Conservation (phyloP, 2,888 invertebrate species). For the Polyploca ridens region DNA sequence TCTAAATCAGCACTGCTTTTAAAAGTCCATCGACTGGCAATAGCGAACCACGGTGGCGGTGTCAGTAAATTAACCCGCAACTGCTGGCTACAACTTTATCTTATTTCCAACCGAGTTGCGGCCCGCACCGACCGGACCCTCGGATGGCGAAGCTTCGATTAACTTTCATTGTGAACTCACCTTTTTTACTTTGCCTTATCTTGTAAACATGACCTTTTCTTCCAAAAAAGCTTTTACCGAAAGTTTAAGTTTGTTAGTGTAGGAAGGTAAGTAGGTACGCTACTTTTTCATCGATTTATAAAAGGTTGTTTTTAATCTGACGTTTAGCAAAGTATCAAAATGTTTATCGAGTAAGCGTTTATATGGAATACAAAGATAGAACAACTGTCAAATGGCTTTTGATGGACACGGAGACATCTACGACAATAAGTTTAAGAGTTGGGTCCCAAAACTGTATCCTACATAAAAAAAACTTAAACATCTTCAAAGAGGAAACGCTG, state of each 20-base stretch:
- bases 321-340: neutral
- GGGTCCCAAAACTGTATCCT: no score
- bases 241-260: constrained; percentile 9
- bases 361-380: neutral
- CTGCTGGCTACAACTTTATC: constrained; percentile 59
- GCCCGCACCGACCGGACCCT: constrained; percentile 33
- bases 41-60: constrained; percentile 25
- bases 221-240: constrained; percentile 10
- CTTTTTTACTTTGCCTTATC: constrained; percentile 13
- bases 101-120: constrained; percentile 56
- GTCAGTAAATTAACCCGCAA: constrained; percentile 60
- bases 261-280: neutral
- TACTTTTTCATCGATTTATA: neutral
- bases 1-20: constrained; percentile 12
- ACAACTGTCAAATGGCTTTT: no score
- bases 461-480: neutral
- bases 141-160: constrained; percentile 47
- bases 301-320: neutral
- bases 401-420: no score
- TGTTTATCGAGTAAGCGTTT: neutral
- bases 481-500: no score
- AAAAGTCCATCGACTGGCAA: constrained; percentile 31
- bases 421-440: no score
- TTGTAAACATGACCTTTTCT: constrained; percentile 28
- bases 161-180: constrained; percentile 36